Conservation (phyloP, 2,113 vertebrate species). For the Dasyornis broadbenti region DNA sequence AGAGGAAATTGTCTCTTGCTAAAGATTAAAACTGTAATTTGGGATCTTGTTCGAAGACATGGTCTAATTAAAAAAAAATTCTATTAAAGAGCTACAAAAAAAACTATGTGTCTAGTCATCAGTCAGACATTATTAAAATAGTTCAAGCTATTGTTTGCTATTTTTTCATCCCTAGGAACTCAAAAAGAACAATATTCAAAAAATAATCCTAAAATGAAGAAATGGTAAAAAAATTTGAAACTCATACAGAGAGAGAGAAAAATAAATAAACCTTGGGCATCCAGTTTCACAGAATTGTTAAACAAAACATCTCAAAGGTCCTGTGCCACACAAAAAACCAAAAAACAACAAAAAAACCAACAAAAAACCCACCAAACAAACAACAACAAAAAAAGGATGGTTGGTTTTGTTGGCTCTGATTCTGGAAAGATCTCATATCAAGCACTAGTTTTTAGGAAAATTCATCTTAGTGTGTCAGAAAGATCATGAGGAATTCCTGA, state of each 20-base stretch:
- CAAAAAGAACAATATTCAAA: background rate
- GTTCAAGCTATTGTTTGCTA: background rate
- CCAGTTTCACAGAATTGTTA: background rate
- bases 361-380: no score
- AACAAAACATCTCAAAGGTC: background rate
- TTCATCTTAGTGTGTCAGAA: background rate
- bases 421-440: background rate
- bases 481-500: background rate
- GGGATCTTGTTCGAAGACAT: background rate
- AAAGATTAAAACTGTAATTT: conserved; percentile 52
- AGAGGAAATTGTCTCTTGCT: conserved; percentile 39
- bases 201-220: background rate
- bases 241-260: background rate
- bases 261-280: background rate
- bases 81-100: conserved; percentile 6
- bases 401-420: background rate
- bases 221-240: background rate
- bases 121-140: conserved; percentile 40
- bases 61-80: conserved; percentile 28
- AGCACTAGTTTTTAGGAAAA: background rate
- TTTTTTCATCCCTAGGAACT: background rate
- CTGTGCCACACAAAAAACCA: background rate
- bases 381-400: background rate
- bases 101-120: background rate
- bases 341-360: no score